Base-by-base conservation (phyloP, 2,888 invertebrate genomes). In the Andrena minutula region DNA sequence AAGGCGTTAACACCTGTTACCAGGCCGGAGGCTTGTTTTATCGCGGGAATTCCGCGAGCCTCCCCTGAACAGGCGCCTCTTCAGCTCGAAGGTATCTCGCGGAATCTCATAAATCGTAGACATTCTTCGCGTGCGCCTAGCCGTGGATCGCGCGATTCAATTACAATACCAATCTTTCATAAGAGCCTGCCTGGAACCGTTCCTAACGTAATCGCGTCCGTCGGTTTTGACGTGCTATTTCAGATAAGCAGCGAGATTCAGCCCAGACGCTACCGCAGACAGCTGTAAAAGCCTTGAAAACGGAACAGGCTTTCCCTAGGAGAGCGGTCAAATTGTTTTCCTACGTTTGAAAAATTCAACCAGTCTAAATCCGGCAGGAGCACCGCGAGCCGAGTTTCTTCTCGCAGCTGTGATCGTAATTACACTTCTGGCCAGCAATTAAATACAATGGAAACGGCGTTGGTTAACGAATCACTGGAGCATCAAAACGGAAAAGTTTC, bases 101-200 rank as follows among this genome's bases (percentile, higher is more conserved):
- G 81, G 80, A 86, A 86, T 86, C 86, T 85, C 88, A 82, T 88
- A 88, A 88, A 88, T 87, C 79, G 77, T 79, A 79, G 75, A 77
- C 80, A 83, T 78, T 88, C 71, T 66, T 81, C 81, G 85, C 82
- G 74, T 61, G 74, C 79, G 79, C 68, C 78, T 82, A 64, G 70
- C 76, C 68, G 66, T 70, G 72, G 60, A 64, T 82, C 76, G 53
- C 30, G 85, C 75, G 56, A 86, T 87, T 88, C 88, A 85, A 88
- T 86, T 86, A 86, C 83, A 79, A 82, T 83, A 85, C 68, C 85
- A 85, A 87, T 88, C 73, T 88, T 75, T 88, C 85, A 83, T 49
- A 72, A 77, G 53, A 75, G 49, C 60, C 70, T 23, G 23, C 23
- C 61, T 26, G 12, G 16, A 68, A 20, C 53, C 26, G 35, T 60